A percentile compares a stretch with the other conserved stretches of the same genome.
Evolutionary conservation across 2,797 vertebrate genomes (phyloP).

Genomic region (Buphagus erythrorhynchus): DNA sequence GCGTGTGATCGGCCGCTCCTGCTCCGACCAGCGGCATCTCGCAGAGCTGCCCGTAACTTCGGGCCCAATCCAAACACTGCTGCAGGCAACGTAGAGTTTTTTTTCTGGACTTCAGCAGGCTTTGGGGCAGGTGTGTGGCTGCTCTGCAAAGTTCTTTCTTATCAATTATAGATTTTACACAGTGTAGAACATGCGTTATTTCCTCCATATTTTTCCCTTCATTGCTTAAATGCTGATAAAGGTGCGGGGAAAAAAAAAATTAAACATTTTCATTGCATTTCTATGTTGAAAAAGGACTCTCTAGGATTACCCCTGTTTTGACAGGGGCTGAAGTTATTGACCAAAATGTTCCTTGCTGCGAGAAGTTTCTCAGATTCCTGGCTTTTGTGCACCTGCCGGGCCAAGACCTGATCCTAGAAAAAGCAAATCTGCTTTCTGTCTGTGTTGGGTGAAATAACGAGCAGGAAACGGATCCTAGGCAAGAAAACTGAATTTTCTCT

Average conservation of each 20-base stretch:
- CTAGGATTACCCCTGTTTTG: not conserved
- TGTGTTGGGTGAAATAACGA: not conserved
- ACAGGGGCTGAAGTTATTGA: not conserved
- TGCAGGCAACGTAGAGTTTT: not conserved
- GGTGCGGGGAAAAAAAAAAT: not conserved
- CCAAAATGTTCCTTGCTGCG: not conserved
- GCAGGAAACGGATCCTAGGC: not conserved
- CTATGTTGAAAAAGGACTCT: not conserved
- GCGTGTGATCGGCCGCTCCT: not conserved
- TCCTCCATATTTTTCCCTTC: accelerated
- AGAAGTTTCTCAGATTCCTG: not conserved
- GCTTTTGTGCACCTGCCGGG: not conserved
- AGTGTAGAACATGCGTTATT: accelerated
- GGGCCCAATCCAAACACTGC: not conserved
- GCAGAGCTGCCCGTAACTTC: not conserved
- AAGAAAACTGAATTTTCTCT: not conserved
- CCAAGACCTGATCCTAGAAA: constrained; percentile 2
- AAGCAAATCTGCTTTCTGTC: not conserved
- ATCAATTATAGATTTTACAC: not conserved
- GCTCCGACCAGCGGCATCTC: not conserved
- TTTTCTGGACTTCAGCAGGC: not conserved
- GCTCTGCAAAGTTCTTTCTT: not conserved
- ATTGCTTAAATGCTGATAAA: not conserved
- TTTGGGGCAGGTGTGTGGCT: not conserved
- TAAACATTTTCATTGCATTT: not conserved